Percentiles rank a stretch among this genome's conserved stretches.
phyloP scores from a whole-genome alignment of 2,888 invertebrate species.

The Lasioglossum pauxillum region DNA sequence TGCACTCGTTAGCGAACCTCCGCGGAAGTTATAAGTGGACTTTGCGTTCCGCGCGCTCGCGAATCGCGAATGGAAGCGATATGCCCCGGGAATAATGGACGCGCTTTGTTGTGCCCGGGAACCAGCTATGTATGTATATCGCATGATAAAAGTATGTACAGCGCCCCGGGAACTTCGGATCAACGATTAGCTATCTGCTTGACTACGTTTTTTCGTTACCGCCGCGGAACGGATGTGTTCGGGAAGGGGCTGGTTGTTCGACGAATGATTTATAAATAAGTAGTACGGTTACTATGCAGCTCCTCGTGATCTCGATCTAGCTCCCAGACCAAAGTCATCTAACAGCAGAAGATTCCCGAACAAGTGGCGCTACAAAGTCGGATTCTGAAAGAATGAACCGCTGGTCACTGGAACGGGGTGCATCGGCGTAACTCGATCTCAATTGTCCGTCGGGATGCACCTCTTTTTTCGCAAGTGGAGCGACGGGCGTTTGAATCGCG shows the following conservation, averaged over 20 bases:
- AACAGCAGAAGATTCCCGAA: background rate
- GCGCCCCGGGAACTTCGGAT: background rate
- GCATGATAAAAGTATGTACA: background rate
- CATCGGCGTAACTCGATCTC: background rate
- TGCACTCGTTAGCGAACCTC: constrained; percentile 29
- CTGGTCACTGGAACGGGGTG: background rate
- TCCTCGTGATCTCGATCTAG: no score
- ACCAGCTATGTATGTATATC: background rate
- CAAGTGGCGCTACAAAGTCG: background rate
- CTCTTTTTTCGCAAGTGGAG: constrained; percentile 19
- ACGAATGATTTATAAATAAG: no score
- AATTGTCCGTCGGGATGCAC: constrained; percentile 11
- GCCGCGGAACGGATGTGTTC: background rate
- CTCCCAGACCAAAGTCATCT: background rate
- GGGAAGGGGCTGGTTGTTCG: background rate
- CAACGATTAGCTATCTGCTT: background rate
- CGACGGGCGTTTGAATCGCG: constrained; percentile 66
- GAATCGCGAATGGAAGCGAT: background rate
- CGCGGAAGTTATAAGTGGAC: constrained; percentile 23
- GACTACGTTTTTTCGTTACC: background rate
- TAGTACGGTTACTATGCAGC: no score
- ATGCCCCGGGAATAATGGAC: background rate
- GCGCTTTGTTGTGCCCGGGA: background rate
- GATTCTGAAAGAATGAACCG: background rate
- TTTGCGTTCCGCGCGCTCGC: background rate